A percentile compares a stretch with the other conserved stretches of the same genome.
Evolutionary conservation across 2,888 invertebrate species (phyloP).

Genomic region (Dysmachus trigonus): DNA sequence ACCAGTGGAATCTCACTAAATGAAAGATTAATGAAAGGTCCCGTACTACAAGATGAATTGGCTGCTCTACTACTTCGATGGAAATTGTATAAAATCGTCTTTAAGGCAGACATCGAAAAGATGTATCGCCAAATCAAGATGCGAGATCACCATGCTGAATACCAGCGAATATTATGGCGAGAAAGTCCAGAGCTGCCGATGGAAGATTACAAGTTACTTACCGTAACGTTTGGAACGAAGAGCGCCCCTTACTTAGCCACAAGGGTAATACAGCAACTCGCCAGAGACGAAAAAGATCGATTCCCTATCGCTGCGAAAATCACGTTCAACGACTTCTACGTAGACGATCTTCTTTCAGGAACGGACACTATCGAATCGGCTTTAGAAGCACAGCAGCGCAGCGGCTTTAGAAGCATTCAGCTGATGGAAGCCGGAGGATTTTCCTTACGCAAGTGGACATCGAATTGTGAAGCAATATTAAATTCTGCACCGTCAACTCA

Average conservation of each 20-base stretch:
- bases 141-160: conserved; percentile 11
- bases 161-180: conserved; percentile 50
- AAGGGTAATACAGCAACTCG: conserved; percentile 43
- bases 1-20: neutral
- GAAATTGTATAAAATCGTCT: neutral
- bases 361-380: neutral
- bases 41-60: conserved; percentile 51
- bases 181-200: conserved; percentile 20
- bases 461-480: neutral
- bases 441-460: neutral
- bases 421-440: neutral
- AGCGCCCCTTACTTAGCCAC: conserved; percentile 48
- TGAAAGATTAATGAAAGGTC: conserved; percentile 46
- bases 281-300: neutral
- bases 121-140: conserved; percentile 44
- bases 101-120: conserved; percentile 52
- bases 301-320: neutral
- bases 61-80: neutral
- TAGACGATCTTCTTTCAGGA: neutral
- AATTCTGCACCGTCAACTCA: neutral
- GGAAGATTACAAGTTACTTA: conserved; percentile 33
- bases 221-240: conserved; percentile 46
- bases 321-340: neutral
- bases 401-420: neutral
- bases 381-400: neutral